Evolutionary conservation across 2,888 invertebrate species (phyloP), one percentile per base, ranked within the genome.

Genomic region (Trachelus tabidus): DNA sequence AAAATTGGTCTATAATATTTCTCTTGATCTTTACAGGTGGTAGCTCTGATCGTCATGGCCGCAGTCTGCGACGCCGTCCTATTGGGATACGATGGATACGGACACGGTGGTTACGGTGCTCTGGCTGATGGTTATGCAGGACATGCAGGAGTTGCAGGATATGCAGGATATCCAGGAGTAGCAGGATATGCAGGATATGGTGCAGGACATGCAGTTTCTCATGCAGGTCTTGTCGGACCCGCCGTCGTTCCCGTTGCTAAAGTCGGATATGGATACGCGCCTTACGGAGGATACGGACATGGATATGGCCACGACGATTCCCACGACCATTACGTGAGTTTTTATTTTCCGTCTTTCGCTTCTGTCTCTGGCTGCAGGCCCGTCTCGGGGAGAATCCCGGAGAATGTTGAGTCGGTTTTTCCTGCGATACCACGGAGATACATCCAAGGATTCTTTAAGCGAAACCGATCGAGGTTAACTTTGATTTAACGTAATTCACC

Each of bases 61-160:
- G 84, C 82, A 77, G 80, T 79, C 33, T 77, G 82, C 74, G 82
- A 85, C 73, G 87, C 85, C 30, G 82, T 86, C 12, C 82, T 85
- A 69, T 77, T 86, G 69, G 84, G 83, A 71, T 85, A 87, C 80
- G 84, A 84, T n/a, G 75, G 73, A 73, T 78, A 81, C 73, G 80
- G n/a, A 4, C 15, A 71, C 73, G 82, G 76, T 78, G 79, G 79
- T 56, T 77, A 81, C 34, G 82, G 76, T 12, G 56, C 56, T 56
- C 56, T 56, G 23, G 56, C 56, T 23, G 71, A 71, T n/a, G 69
- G 69, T 68, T 76, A 68, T 23, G 56, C 30, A 76, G 77, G 56
- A 56, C 23, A 56, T 56, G 2, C 56, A 35, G 78, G 78, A 76
- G 34, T 73, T 35, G 73, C 15, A 40, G 75, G 75, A 33, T 56